These are phyloP conservation scores for Numida meleagris DNA, from an alignment of 2,113 vertebrate genomes.

Conservation along the genomic window DNA sequence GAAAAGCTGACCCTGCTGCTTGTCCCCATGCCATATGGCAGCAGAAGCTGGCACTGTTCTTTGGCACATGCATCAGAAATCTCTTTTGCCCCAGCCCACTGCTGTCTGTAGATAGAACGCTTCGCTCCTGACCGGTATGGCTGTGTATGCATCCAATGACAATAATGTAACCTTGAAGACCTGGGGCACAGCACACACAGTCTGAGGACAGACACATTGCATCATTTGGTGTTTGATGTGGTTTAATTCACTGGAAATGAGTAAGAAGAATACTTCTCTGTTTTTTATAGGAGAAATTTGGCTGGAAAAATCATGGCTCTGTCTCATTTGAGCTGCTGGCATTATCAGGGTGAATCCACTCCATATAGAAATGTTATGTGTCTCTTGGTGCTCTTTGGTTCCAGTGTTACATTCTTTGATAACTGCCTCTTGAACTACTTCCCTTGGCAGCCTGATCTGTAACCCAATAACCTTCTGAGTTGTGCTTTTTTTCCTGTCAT, in stretches of 20 bases:
- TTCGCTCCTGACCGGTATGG: background rate
- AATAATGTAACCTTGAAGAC: background rate
- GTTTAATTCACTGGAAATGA: slow-evolving; percentile 32
- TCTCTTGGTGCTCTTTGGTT: background rate
- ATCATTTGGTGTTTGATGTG: background rate
- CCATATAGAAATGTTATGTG: background rate
- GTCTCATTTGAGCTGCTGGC: background rate
- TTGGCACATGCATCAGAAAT: background rate
- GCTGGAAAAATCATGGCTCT: background rate
- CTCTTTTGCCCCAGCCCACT: background rate
- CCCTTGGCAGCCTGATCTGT: slow-evolving; percentile 1
- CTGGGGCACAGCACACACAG: background rate
- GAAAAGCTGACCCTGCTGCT: slow-evolving; percentile 12
- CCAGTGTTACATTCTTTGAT: slow-evolving; percentile 6
- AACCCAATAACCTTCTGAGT: background rate
- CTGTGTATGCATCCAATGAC: background rate
- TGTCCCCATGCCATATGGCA: slow-evolving; percentile 50
- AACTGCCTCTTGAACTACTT: slow-evolving; percentile 14
- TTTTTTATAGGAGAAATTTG: background rate
- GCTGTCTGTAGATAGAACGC: background rate
- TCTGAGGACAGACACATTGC: background rate
- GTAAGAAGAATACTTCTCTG: background rate
- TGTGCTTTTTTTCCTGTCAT: background rate
- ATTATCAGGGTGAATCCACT: background rate
- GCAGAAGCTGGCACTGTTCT: slow-evolving; percentile 12